phyloP scores from a whole-genome alignment of 2,888 invertebrate species.

The Epinotia nisella region DNA sequence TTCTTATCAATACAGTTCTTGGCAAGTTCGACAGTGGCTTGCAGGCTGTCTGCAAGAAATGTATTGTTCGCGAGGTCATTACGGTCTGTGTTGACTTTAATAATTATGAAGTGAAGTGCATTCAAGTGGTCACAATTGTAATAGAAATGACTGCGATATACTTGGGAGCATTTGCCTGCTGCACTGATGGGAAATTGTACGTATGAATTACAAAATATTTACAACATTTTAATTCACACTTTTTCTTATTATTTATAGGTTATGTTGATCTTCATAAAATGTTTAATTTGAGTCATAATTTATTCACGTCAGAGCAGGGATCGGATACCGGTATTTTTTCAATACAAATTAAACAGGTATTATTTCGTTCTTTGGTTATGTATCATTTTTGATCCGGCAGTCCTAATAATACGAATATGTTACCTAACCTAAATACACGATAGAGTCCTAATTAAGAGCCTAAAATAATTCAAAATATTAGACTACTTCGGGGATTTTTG shows the following conservation, averaged over 20 bases:
- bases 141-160: slow-evolving; percentile 70
- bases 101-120: slow-evolving; percentile 32
- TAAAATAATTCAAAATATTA: no score
- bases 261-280: not conserved
- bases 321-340: no score
- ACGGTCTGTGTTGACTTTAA: slow-evolving; percentile 41
- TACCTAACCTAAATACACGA: no score
- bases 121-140: slow-evolving; percentile 62
- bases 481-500: no score
- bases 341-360: no score
- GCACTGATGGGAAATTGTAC: slow-evolving; percentile 81
- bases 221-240: not conserved
- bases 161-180: slow-evolving; percentile 66
- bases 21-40: slow-evolving; percentile 70
- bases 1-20: slow-evolving; percentile 78
- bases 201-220: slow-evolving; percentile 50
- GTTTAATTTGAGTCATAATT: not conserved
- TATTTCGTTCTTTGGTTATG: no score
- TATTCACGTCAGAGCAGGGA: not conserved
- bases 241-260: not conserved
- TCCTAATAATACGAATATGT: no score
- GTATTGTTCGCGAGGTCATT: slow-evolving; percentile 54
- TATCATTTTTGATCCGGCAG: no score
- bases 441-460: no score
- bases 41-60: slow-evolving; percentile 64